Evolutionary conservation across 2,113 vertebrate genomes (phyloP).

Genomic region (Ptychochromis oligacanthus): DNA sequence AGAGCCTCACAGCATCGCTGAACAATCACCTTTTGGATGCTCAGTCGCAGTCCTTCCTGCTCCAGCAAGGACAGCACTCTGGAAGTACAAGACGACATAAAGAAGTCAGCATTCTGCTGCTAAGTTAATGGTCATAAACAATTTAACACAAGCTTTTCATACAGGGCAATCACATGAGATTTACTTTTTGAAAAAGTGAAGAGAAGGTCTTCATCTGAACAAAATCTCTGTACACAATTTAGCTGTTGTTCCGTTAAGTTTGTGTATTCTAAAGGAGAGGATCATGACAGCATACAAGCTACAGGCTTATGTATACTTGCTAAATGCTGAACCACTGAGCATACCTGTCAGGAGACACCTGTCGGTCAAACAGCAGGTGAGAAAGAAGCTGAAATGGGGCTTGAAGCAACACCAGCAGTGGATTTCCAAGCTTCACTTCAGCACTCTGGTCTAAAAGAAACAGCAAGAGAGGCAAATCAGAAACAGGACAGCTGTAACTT

Average conservation of each 20-base stretch:
- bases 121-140: too few relatives aligned
- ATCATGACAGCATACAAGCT: neutral
- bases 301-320: neutral
- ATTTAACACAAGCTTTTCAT: neutral
- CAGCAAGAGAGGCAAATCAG: neutral
- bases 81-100: neutral
- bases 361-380: conserved; percentile 92
- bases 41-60: conserved; percentile 85
- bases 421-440: conserved; percentile 91
- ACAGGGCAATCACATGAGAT: neutral
- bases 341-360: conserved; percentile 93
- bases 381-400: conserved; percentile 89
- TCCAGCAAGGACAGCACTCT: conserved; percentile 87
- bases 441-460: conserved; percentile 76
- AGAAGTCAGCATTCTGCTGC: neutral
- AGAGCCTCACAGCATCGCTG: conserved; percentile 89
- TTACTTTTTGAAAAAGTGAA: neutral
- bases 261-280: neutral
- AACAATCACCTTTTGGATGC: conserved; percentile 90
- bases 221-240: neutral
- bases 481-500: neutral
- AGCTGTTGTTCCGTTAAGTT: neutral
- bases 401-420: conserved; percentile 91
- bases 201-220: neutral
- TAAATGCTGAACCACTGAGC: neutral